Conservation (phyloP, 1,140 invertebrate species). For the Dendroctonus valens region DNA sequence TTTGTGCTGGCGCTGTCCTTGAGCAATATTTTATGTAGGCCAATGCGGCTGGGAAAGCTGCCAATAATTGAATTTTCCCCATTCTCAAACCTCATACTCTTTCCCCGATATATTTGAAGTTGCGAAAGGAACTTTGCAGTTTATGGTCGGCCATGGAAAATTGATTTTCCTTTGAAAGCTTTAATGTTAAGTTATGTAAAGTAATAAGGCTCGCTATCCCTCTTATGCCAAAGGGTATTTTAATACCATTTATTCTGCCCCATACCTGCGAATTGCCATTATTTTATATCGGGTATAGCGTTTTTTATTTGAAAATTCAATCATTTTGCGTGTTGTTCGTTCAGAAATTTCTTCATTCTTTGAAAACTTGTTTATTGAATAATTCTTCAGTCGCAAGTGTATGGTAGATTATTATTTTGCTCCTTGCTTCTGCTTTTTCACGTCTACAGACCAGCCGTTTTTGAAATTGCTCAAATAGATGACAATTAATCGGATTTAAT, state of each 20-base stretch:
- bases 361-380: background rate
- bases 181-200: constrained; percentile 1
- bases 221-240: background rate
- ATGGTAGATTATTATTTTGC: too few relatives aligned
- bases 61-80: constrained; percentile 31
- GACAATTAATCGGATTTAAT: too few relatives aligned
- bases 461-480: too few relatives aligned
- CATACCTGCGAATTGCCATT: background rate
- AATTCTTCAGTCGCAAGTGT: background rate
- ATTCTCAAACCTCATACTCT: constrained; percentile 19
- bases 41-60: constrained; percentile 22
- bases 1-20: constrained; percentile 15
- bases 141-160: constrained; percentile 10
- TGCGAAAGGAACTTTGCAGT: constrained; percentile 12
- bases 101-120: constrained; percentile 18
- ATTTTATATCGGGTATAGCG: background rate
- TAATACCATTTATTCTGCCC: background rate
- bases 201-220: constrained; percentile 4
- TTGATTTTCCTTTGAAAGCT: constrained; percentile 21
- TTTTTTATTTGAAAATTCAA: background rate
- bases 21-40: constrained; percentile 18
- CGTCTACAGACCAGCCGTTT: too few relatives aligned
- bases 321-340: too few relatives aligned
- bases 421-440: too few relatives aligned
- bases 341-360: background rate